phyloP scores from a whole-genome alignment of 2,113 vertebrate genomes.

The Chionis minor region DNA sequence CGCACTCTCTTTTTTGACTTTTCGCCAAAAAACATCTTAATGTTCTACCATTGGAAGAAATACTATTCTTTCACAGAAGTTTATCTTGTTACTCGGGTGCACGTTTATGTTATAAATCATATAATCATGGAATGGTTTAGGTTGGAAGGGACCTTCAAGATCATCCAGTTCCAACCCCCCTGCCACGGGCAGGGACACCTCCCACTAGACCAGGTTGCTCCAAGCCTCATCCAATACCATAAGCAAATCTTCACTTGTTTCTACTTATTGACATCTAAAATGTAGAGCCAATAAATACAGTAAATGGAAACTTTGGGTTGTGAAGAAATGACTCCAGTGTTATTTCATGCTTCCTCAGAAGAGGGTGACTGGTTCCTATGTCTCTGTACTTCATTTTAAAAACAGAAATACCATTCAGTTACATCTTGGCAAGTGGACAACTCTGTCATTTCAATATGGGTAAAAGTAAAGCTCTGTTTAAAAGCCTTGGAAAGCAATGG shows the following conservation, averaged over 20 bases:
- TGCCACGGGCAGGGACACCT: no score
- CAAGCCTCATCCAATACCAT: not conserved
- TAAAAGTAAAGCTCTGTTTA: slow-evolving; percentile 12
- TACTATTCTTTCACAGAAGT: not conserved
- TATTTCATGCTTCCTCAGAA: not conserved
- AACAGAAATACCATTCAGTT: not conserved
- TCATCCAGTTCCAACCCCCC: no score
- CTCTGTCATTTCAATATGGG: not conserved
- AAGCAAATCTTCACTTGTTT: not conserved
- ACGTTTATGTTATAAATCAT: not conserved
- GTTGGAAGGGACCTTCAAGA: no score
- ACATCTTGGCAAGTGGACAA: not conserved
- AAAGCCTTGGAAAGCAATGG: not conserved
- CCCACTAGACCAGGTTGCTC: no score
- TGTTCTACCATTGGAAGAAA: not conserved
- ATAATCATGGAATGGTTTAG: no score
- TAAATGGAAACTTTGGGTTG: not conserved
- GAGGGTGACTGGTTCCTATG: not conserved
- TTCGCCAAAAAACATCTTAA: not conserved
- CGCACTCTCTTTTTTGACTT: not conserved
- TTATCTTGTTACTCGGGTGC: not conserved
- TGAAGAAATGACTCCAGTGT: not conserved
- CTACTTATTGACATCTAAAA: not conserved
- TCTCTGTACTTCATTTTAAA: slow-evolving; percentile 10
- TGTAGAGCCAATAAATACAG: not conserved